These are phyloP conservation scores for Busseola fusca DNA, from an alignment of 2,888 invertebrate species.

Conservation along the genomic window DNA sequence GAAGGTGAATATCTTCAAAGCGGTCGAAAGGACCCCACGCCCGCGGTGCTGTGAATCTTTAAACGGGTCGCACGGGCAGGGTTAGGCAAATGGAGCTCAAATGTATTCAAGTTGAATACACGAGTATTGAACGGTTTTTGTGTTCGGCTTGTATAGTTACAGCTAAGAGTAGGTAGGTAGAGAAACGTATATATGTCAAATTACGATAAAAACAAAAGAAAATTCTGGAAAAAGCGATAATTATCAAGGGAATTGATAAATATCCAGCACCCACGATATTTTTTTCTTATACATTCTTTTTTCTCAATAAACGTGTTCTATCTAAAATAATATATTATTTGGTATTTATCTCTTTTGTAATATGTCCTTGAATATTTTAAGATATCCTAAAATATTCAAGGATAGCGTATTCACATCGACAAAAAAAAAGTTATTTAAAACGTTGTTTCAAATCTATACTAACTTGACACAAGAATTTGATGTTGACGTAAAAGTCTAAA, in stretches of 20 bases:
- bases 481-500: no score
- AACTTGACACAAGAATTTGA: not conserved
- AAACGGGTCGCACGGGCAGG: conserved; percentile 77
- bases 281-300: no score
- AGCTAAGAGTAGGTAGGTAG: conserved; percentile 8
- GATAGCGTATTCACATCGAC: not conserved
- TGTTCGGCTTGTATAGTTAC: conserved; percentile 44
- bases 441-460: not conserved
- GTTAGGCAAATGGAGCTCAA: conserved; percentile 74
- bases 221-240: not conserved
- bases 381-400: not conserved
- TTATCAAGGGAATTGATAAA: conserved; percentile 3
- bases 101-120: conserved; percentile 69
- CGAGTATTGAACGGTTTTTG: conserved; percentile 61
- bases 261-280: not conserved
- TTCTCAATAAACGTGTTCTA: not conserved
- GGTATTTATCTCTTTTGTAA: conserved; percentile 9
- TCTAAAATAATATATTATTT: not conserved
- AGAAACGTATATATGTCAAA: not conserved
- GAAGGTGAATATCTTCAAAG: conserved; percentile 88
- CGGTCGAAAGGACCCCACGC: conserved; percentile 78
- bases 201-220: not conserved
- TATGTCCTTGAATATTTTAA: no score
- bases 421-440: no score
- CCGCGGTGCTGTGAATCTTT: conserved; percentile 86